Base-by-base conservation (phyloP, 2,797 vertebrate species). In the Phaenicophaeus curvirostris region DNA sequence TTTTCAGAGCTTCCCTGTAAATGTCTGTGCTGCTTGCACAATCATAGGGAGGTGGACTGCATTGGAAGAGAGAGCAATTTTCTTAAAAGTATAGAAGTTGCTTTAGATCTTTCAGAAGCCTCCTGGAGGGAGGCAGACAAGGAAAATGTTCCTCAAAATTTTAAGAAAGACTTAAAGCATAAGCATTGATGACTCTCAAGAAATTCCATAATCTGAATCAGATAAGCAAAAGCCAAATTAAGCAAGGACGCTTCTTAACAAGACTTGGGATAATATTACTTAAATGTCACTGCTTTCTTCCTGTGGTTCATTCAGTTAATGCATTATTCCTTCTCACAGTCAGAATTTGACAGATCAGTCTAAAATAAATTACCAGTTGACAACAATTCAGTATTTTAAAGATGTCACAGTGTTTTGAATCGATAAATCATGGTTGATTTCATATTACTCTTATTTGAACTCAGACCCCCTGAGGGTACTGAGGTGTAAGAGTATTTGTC, bases 401-500 rank as follows among this genome's bases (percentile, higher is more conserved):
- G 85, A 55, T 91, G 61, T 25, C 65, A 20, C 2, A 8, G 55
- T 78, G 84, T 79, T 94, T 58, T 95, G 48, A 72, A 85, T 42
- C 90, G 85, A 79, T 37, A 15, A 58, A 61, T 84, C 81, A 53
- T 5, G 4, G 71, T 89, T 82, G 79, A 91, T 66, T 88, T 90
- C 77, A 77, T 83, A 85, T 85, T 91, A 59, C 80, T 33, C 66
- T 93, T 96, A 72, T 79, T 87, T 85, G 81, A 18, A 65, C 59
- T 91, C 8, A 39, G 93, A 72, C 72, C 82, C 85, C 88, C 82
- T 76, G 62, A 41, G 59, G 88, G 65, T 81, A 59, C 46, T 74
- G 79, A 92, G 93, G 94, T 95, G 94, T 90, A 74, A 95, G 89
- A 44, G 13, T 90, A 55, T 73, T 87, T 95, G 80, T 76, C 78